These are phyloP conservation scores for Apoderus coryli DNA, from an alignment of 2,888 invertebrate genomes.

Conservation along the genomic window DNA sequence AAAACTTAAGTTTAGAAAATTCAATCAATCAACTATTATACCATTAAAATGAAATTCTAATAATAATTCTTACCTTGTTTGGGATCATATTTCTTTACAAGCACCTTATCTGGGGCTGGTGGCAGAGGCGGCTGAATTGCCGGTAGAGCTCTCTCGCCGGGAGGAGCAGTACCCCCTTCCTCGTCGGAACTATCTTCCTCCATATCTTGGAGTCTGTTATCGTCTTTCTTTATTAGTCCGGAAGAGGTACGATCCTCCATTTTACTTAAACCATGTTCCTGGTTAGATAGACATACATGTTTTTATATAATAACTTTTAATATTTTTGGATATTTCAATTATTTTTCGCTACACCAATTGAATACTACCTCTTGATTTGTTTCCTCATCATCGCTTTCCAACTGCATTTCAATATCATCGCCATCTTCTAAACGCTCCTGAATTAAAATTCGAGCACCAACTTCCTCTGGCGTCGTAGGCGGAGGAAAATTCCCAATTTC, in stretches of 20 bases:
- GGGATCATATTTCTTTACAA: constrained; percentile 96
- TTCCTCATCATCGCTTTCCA: constrained; percentile 65
- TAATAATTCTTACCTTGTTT: constrained; percentile 45
- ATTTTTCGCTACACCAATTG: constrained; percentile 3
- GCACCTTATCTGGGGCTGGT: constrained; percentile 80
- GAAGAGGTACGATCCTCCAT: constrained; percentile 50
- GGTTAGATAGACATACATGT: constrained; percentile 7
- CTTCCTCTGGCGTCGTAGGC: constrained; percentile 93
- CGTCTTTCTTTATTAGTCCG: constrained; percentile 35
- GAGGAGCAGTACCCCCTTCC: constrained; percentile 37
- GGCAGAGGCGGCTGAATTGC: constrained; percentile 53
- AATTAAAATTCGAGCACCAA: constrained; percentile 85
- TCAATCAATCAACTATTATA: no score
- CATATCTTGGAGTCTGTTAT: constrained; percentile 72
- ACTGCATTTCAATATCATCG: constrained; percentile 81
- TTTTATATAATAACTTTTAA: no score
- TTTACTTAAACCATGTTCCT: constrained; percentile 41
- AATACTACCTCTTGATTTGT: constrained; percentile 10
- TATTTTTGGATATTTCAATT: not conserved
- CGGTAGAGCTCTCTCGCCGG: constrained; percentile 27
- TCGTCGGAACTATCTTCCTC: constrained; percentile 76
- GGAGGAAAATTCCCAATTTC: constrained; percentile 94
- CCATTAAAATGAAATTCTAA: no score
- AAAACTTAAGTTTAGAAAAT: no score
- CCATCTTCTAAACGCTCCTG: constrained; percentile 69